Evolutionary conservation across 2,797 vertebrate genomes (phyloP).

Genomic region (Melanotaenia trifasciata): DNA sequence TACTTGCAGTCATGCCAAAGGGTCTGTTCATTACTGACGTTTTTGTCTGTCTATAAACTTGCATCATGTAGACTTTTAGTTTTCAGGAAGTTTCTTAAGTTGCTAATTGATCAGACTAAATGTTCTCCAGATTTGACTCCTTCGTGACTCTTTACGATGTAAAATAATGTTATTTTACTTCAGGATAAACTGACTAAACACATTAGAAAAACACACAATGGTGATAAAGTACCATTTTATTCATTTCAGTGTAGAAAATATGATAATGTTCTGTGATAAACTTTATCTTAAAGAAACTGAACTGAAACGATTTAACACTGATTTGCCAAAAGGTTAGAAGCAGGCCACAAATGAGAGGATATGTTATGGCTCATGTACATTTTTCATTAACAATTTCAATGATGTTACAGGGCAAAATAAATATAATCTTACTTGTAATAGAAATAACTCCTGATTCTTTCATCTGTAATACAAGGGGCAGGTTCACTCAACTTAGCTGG

Average conservation of each 20-base stretch:
- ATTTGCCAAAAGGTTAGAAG: constrained; percentile 47
- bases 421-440: constrained; percentile 52
- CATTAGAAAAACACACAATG: constrained; percentile 3
- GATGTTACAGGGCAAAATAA: constrained; percentile 68
- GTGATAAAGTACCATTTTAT: constrained; percentile 59
- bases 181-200: neutral
- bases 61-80: too few species aligned
- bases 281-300: constrained; percentile 37
- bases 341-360: constrained; percentile 33
- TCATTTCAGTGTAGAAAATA: constrained; percentile 51
- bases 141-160: too few species aligned
- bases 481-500: constrained; percentile 20
- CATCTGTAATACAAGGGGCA: neutral
- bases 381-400: constrained; percentile 50
- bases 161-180: neutral
- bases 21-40: too few species aligned
- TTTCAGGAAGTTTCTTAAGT: too few species aligned
- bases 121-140: too few species aligned
- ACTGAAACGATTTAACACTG: constrained; percentile 24
- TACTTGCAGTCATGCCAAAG: too few species aligned
- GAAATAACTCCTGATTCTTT: constrained; percentile 32
- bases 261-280: constrained; percentile 25
- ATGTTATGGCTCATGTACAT: constrained; percentile 27
- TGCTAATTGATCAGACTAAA: too few species aligned
- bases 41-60: too few species aligned